Evolutionary conservation across 2,797 vertebrate genomes (phyloP), one percentile per base, ranked within the genome.

Genomic region (Chrosomus eos): DNA sequence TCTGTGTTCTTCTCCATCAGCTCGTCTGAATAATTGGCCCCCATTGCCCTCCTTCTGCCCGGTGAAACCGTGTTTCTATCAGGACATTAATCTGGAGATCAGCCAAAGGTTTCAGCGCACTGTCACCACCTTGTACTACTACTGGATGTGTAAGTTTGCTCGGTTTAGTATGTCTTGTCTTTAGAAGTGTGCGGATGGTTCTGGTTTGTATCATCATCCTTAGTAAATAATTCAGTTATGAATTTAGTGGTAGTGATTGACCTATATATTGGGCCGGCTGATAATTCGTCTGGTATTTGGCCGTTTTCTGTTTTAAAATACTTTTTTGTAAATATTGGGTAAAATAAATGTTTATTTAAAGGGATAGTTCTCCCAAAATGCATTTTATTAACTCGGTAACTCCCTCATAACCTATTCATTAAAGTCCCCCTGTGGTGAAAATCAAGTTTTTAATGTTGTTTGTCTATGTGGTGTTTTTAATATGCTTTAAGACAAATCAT

Each of bases 41-140:
- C 98, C 98, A 0, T 87, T 99, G 86, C 98, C 98, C 0, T 94
- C 97, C 0, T 97, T 98, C 93, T 99, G 96, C 89, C 98, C 97
- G 0, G 94, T 99, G 88, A 97, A 97, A 71, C 97, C 98, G 0
- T 99, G 98, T 90, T 99, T 99, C 93, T 99, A 98, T 92, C 98
- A 99, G 85, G 98, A 99, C 92, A 98, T 99, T 88, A 92, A 92
- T 0, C 92, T 98, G 90, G 98, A 99, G 90, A 99, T 99, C 85
- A 96, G 93, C 0, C 96, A 97, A 28, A 95, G 93, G 85, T 98
- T 98, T 91, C 97, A 99, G 94, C 97, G 95, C 87, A 99, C 95
- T 0, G 98, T 99, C 48, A 94, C 94, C 2, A 94, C 96, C 89
- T 96, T 99, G 97, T 99, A 99, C 92, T 99, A 99, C 95, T 97